Evolutionary conservation across 2,113 vertebrate species (phyloP), one percentile per base, ranked within the genome.

Genomic region (Sphyrna mokarran): DNA sequence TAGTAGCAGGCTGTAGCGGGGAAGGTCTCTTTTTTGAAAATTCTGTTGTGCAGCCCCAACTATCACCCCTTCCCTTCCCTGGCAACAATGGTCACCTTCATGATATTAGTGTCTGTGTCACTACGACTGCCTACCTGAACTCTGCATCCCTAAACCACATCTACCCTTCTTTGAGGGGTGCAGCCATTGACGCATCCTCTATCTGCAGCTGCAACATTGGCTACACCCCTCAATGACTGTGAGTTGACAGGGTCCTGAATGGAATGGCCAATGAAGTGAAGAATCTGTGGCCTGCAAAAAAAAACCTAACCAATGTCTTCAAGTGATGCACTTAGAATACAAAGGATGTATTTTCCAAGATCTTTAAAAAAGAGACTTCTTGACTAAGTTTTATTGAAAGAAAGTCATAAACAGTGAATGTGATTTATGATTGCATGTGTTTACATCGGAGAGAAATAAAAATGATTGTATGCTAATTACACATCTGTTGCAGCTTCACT

Each of bases 351-450:
- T 66, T 37, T 29, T 13, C 18, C 58, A 93, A 63, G 2, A 63
- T 66, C 61, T 33, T 91, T 63, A 0, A n/a, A 66, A 91, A 5
- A 18, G 40, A 37, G 1, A 0, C 43, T 48, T 22, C 16, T 54
- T 33, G 5, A 37, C 20, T 66, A 37, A 93, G 61, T 33, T 68
- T 66, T 22, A 93, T 22, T 37, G 61, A 37, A 33, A 33, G 89
- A 37, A 66, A 93, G 66, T 37, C 37, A 16, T 66, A 37, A 22
- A 37, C 33, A 22, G 61, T 20, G 89, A 37, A 66, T 93, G 33
- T 93, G 89, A 93, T 93, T 66, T 66, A 93, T 93, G 33, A 93
- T 93, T 66, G 18, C n/a, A 93, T 66, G 89, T 66, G 61, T 37
- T 66, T 22, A 0, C 37, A 16, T 37, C 37, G 6, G 63, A n/a